phyloP scores from a whole-genome alignment of 2,888 invertebrate genomes.

The Uloborus plumipes region DNA sequence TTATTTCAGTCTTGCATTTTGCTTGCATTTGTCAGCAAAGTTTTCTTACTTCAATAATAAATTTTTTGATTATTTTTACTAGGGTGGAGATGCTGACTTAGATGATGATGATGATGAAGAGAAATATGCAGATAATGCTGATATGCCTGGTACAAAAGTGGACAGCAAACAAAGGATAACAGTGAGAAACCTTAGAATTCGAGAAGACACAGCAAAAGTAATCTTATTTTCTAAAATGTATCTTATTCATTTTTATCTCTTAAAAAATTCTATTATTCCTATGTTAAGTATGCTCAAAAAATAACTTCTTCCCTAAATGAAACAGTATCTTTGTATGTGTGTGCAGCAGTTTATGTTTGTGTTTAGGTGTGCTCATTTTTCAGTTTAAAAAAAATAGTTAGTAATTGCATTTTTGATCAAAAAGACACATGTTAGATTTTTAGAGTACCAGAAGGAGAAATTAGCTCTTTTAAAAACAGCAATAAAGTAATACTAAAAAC shows the following conservation, averaged over 20 bases:
- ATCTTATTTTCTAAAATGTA: neutral
- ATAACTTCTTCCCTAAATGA: too few species aligned
- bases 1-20: neutral
- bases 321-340: too few species aligned
- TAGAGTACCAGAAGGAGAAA: too few species aligned
- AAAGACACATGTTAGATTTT: too few species aligned
- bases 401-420: too few species aligned
- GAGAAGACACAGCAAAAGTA: conserved; percentile 97
- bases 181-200: conserved; percentile 95
- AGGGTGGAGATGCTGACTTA: conserved; percentile 67
- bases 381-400: too few species aligned
- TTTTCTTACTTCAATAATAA: neutral
- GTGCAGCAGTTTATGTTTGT: too few species aligned
- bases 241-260: neutral
- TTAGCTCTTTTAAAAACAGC: too few species aligned
- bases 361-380: too few species aligned
- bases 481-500: too few species aligned
- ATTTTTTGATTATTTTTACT: neutral
- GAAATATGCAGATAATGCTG: conserved; percentile 76
- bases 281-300: too few species aligned
- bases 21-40: neutral
- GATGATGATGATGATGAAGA: conserved; percentile 84
- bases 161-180: conserved; percentile 99
- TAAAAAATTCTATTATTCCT: neutral
- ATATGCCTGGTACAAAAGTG: conserved; percentile 99